phyloP scores from a whole-genome alignment of 2,113 vertebrate genomes.

The Saimiri boliviensis region DNA sequence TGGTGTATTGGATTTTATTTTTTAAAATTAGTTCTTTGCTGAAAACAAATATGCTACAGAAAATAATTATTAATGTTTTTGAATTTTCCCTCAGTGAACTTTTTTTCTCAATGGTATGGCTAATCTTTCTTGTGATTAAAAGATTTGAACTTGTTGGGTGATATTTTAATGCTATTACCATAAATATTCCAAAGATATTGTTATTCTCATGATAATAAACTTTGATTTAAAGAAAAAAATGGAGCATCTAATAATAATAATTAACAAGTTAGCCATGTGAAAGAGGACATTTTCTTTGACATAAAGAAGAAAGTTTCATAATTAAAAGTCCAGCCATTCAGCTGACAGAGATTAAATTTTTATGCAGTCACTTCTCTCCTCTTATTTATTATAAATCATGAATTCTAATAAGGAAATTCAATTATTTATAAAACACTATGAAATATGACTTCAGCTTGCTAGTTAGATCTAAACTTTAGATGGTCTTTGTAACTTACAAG shows the following conservation, averaged over 20 bases:
- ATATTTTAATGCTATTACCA: slow-evolving; percentile 14
- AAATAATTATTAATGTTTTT: neutral
- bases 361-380: neutral
- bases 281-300: slow-evolving; percentile 33
- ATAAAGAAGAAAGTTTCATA: neutral
- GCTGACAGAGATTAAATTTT: slow-evolving; percentile 42
- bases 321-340: slow-evolving; percentile 39
- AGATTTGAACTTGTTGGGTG: neutral
- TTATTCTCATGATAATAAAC: slow-evolving; percentile 20
- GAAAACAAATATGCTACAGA: neutral
- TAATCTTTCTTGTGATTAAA: neutral
- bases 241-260: slow-evolving; percentile 43
- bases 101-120: neutral
- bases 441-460: slow-evolving; percentile 44
- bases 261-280: neutral
- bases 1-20: neutral
- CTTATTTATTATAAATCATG: slow-evolving; percentile 57
- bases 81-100: neutral
- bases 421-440: neutral
- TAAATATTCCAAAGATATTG: slow-evolving; percentile 30
- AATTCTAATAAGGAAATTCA: slow-evolving; percentile 52
- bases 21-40: neutral
- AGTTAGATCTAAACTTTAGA: slow-evolving; percentile 11
- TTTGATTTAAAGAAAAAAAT: neutral
- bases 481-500: neutral